phyloP scores from a whole-genome alignment of 2,797 vertebrate species.

The Microchirus variegatus region DNA sequence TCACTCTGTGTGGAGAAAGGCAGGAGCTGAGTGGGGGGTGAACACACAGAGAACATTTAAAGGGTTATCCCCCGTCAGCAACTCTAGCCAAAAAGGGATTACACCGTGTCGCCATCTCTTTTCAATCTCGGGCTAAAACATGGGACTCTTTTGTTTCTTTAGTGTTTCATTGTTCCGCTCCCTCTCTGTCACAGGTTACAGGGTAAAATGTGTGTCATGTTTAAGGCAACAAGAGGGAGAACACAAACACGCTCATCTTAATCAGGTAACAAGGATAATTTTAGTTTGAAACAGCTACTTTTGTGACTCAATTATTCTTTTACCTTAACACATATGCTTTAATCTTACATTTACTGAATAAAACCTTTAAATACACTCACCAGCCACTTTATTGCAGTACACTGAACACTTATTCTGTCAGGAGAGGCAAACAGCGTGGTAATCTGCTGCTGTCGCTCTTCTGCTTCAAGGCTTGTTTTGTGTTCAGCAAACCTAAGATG shows the following conservation, averaged over 20 bases:
- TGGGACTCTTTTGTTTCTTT: conserved; percentile 78
- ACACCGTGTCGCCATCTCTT: conserved; percentile 77
- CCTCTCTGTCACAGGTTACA: conserved; percentile 47
- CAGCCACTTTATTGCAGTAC: too few relatives aligned
- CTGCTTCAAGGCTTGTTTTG: too few relatives aligned
- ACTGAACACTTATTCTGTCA: too few relatives aligned
- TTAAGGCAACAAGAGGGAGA: conserved; percentile 50
- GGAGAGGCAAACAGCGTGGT: too few relatives aligned
- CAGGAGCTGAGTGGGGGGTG: conserved; percentile 51
- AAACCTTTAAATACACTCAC: too few relatives aligned
- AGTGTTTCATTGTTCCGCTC: conserved; percentile 67
- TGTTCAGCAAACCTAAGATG: too few relatives aligned
- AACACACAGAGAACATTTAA: conserved; percentile 67
- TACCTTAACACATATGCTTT: not conserved
- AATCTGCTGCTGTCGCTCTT: too few relatives aligned
- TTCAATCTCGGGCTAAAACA: conserved; percentile 77
- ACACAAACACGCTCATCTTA: not conserved
- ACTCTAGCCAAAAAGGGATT: conserved; percentile 86
- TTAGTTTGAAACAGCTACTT: too few relatives aligned
- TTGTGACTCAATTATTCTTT: too few relatives aligned
- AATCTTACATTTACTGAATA: too few relatives aligned
- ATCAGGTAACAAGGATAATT: not conserved
- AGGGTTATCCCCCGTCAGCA: conserved; percentile 84
- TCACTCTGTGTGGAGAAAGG: conserved; percentile 53
- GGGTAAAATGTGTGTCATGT: conserved; percentile 54